These are phyloP conservation scores for Calameuta pallipes DNA, from an alignment of 2,888 invertebrate genomes.

Conservation along the genomic window DNA sequence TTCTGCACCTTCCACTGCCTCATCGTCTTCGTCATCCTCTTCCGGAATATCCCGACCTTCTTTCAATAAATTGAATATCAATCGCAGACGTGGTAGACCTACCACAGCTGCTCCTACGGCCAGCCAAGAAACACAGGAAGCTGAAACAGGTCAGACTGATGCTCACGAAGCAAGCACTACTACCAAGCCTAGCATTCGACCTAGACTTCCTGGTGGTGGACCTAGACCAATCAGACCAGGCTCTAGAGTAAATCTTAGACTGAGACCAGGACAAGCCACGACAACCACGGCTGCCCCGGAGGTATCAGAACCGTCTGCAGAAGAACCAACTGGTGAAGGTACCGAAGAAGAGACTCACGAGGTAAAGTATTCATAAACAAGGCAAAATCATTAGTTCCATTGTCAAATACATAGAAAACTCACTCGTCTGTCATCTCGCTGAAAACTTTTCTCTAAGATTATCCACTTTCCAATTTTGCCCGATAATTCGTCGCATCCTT, in stretches of 20 bases:
- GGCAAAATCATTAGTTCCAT: neutral
- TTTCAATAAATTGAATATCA: constrained; percentile 53
- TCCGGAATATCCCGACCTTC: constrained; percentile 43
- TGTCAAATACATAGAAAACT: neutral
- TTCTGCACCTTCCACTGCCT: constrained; percentile 25
- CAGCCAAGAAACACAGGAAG: constrained; percentile 41
- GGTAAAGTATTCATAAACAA: constrained; percentile 35
- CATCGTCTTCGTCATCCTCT: constrained; percentile 22
- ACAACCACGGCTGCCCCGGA: constrained; percentile 64
- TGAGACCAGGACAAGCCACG: constrained; percentile 67
- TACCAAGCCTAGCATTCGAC: constrained; percentile 35
- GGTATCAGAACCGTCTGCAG: constrained; percentile 43
- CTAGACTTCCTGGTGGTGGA: constrained; percentile 60
- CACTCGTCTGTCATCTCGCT: neutral
- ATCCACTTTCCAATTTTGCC: constrained; percentile 8
- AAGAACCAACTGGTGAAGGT: constrained; percentile 61
- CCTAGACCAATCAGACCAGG: constrained; percentile 74
- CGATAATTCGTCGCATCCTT: neutral
- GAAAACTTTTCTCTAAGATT: constrained; percentile 7
- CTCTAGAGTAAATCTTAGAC: constrained; percentile 73
- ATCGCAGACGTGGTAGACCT: constrained; percentile 53
- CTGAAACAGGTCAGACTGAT: constrained; percentile 52
- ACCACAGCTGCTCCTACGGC: constrained; percentile 44
- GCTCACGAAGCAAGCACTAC: constrained; percentile 27
- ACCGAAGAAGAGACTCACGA: constrained; percentile 63